phyloP scores from a whole-genome alignment of 2,797 vertebrate species.

The Trachurus trachurus region DNA sequence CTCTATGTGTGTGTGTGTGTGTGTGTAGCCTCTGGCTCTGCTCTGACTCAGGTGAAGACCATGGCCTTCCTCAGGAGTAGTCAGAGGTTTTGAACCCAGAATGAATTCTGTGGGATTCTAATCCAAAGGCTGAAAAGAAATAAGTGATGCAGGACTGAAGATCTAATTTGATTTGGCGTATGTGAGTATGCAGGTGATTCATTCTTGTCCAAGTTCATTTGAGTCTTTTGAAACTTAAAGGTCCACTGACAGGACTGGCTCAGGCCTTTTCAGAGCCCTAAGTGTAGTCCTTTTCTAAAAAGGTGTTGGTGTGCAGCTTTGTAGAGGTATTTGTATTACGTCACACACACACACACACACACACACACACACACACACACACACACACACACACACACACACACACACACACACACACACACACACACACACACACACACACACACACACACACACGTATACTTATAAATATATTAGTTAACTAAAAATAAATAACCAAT shows the following conservation, averaged over 20 bases:
- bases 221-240: conserved; percentile 1
- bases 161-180: conserved; percentile 14
- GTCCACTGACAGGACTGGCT: background rate
- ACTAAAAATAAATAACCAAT: too few relatives aligned
- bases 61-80: background rate
- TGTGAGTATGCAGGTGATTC: conserved; percentile 44
- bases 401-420: too few relatives aligned
- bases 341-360: too few relatives aligned
- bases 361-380: too few relatives aligned
- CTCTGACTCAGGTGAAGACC: conserved; percentile 38
- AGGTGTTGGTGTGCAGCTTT: background rate
- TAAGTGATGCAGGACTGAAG: background rate
- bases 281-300: background rate
- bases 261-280: background rate
- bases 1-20: too few relatives aligned
- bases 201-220: conserved; percentile 30
- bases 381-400: too few relatives aligned
- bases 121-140: conserved; percentile 6
- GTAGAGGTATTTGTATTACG: too few relatives aligned
- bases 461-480: too few relatives aligned
- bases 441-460: too few relatives aligned
- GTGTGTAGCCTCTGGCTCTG: conserved; percentile 23
- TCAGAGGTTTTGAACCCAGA: conserved; percentile 12
- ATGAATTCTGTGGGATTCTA: conserved; percentile 8
- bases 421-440: too few relatives aligned